Percentiles rank a stretch among this genome's conserved stretches.
These are phyloP conservation scores for Formica exsecta DNA, from an alignment of 1,140 invertebrate species.

Conservation along the genomic window DNA sequence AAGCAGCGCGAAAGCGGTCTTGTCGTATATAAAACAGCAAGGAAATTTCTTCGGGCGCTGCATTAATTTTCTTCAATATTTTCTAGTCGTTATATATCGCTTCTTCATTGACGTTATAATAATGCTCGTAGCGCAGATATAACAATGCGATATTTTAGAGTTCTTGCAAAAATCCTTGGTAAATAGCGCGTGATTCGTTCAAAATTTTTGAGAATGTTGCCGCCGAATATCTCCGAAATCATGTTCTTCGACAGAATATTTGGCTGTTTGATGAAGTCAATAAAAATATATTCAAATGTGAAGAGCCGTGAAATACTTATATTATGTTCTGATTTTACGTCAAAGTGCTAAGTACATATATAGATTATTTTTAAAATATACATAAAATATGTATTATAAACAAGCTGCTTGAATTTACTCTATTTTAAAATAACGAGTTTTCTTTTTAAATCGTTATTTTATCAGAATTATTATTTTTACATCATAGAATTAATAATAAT, in stretches of 20 bases:
- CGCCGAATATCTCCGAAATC: background rate
- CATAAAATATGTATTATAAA: too few species aligned
- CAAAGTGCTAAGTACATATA: background rate
- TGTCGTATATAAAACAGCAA: slow-evolving; percentile 16
- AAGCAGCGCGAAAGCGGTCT: slow-evolving; percentile 7
- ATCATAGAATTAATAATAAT: background rate
- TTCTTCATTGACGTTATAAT: slow-evolving; percentile 22
- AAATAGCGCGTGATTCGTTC: slow-evolving; percentile 11
- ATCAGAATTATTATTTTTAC: background rate
- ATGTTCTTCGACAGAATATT: slow-evolving; percentile 15
- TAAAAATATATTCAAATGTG: background rate
- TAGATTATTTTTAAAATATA: too few species aligned
- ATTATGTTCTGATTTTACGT: background rate
- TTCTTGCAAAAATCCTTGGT: background rate
- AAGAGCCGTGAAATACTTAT: background rate
- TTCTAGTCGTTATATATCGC: slow-evolving; percentile 26
- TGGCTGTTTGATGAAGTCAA: slow-evolving; percentile 14
- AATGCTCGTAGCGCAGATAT: background rate
- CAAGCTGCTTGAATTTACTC: too few species aligned
- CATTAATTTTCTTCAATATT: slow-evolving; percentile 54
- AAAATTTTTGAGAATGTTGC: background rate
- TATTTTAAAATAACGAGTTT: background rate
- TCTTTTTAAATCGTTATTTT: background rate
- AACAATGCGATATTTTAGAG: slow-evolving; percentile 46
- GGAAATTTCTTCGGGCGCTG: background rate